A percentile compares a stretch with the other conserved stretches of the same genome.
These are phyloP conservation scores for Aleadryas rufinucha DNA, from an alignment of 2,113 vertebrate genomes.

Conservation along the genomic window DNA sequence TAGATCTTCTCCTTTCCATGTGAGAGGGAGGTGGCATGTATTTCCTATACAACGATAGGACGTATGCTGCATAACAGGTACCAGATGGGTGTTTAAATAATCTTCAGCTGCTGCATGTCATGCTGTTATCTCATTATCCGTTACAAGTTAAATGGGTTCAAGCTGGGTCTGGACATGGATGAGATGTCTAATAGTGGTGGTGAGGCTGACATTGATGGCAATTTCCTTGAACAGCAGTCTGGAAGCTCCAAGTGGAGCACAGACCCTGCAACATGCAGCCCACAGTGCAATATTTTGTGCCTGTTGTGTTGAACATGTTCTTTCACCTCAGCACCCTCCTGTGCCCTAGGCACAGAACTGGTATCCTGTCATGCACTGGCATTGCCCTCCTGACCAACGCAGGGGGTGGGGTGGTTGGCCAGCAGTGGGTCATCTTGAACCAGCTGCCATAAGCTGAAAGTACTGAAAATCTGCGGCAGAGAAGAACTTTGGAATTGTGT, in stretches of 20 bases:
- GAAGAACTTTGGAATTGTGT: background rate
- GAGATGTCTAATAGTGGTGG: constrained; percentile 36
- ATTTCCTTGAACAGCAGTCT: constrained; percentile 60
- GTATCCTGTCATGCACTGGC: background rate
- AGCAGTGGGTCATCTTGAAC: background rate
- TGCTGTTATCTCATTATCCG: constrained; percentile 61
- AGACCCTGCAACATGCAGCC: background rate
- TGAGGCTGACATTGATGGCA: constrained; percentile 57
- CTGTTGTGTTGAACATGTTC: background rate
- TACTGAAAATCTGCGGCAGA: background rate
- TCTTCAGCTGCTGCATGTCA: constrained; percentile 58
- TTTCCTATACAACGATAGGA: constrained; percentile 61
- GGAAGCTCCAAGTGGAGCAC: constrained; percentile 53
- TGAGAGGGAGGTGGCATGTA: constrained; percentile 51
- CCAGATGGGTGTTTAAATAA: constrained; percentile 62
- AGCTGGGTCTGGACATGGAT: constrained; percentile 44
- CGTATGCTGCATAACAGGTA: constrained; percentile 59
- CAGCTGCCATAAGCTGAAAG: background rate
- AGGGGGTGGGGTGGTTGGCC: background rate
- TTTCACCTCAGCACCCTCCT: background rate
- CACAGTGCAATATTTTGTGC: background rate
- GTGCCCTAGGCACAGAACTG: background rate
- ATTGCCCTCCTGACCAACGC: background rate
- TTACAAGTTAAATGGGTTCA: constrained; percentile 61
- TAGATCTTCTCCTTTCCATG: constrained; percentile 21